phyloP scores from a whole-genome alignment of 2,797 vertebrate genomes.

The Myotis daubentonii region DNA sequence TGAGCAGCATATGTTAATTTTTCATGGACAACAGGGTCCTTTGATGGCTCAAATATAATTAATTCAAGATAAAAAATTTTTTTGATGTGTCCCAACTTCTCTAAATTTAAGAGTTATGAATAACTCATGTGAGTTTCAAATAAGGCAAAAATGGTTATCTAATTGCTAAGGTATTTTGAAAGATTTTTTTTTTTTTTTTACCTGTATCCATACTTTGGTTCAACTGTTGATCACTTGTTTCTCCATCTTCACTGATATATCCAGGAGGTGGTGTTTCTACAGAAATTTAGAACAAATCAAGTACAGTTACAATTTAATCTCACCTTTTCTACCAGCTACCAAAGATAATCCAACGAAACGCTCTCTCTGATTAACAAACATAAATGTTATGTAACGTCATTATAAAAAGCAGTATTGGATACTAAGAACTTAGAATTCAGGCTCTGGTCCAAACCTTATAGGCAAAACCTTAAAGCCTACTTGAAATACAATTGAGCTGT shows the following conservation, averaged over 20 bases:
- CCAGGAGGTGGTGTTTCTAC: conserved; percentile 98
- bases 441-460: conserved; percentile 24
- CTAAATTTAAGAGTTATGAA: neutral
- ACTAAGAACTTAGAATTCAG: neutral
- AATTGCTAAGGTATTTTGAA: neutral
- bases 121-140: conserved; percentile 2
- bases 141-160: neutral
- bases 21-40: neutral
- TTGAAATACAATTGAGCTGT: conserved; percentile 34
- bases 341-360: conserved; percentile 45
- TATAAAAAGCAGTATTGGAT: conserved; percentile 24
- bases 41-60: neutral
- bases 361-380: conserved; percentile 42
- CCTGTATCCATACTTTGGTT: conserved; percentile 99
- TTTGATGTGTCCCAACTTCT: neutral
- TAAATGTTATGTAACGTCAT: neutral
- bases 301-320: neutral
- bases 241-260: conserved; percentile 99
- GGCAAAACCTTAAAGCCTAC: conserved; percentile 38
- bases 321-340: conserved; percentile 43
- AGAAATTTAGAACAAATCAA: conserved; percentile 66
- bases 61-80: neutral
- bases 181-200: conserved; percentile 70
- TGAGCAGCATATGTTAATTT: neutral
- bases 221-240: conserved; percentile 97